phyloP scores from a whole-genome alignment of 53 echinoderm and acorn worm genomes.

The Hippasteria phrygiana region DNA sequence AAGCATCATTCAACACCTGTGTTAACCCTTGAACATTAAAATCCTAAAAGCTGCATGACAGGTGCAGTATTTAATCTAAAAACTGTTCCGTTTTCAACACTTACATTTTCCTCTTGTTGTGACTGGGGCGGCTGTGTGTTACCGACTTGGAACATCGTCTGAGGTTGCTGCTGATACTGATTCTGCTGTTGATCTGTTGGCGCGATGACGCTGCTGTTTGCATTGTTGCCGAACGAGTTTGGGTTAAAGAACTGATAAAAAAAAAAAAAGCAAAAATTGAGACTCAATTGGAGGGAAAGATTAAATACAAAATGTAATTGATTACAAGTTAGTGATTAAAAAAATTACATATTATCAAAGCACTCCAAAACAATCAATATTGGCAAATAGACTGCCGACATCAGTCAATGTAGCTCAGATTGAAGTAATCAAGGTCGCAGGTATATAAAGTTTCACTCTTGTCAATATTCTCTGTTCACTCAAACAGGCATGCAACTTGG shows the following conservation, averaged over 20 bases:
- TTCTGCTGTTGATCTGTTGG: conserved; percentile 33
- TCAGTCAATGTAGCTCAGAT: too few species aligned
- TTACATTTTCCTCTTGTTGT: conserved; percentile 68
- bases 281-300: neutral
- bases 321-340: too few species aligned
- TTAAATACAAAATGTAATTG: neutral
- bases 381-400: too few species aligned
- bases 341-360: too few species aligned
- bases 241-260: conserved; percentile 58
- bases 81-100: neutral
- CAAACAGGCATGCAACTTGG: too few species aligned
- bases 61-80: neutral
- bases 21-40: too few species aligned
- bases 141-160: conserved; percentile 10
- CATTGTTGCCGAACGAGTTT: conserved; percentile 12
- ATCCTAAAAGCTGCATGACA: too few species aligned
- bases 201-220: conserved; percentile 5
- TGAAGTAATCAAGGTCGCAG: too few species aligned
- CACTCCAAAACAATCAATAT: too few species aligned
- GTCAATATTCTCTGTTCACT: too few species aligned
- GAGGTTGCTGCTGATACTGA: conserved; percentile 34
- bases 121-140: conserved; percentile 3
- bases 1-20: too few species aligned
- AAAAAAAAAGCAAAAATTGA: neutral
- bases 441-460: too few species aligned